These are phyloP conservation scores for Microtus richardsoni DNA, from an alignment of 2,113 vertebrate species.

Conservation along the genomic window DNA sequence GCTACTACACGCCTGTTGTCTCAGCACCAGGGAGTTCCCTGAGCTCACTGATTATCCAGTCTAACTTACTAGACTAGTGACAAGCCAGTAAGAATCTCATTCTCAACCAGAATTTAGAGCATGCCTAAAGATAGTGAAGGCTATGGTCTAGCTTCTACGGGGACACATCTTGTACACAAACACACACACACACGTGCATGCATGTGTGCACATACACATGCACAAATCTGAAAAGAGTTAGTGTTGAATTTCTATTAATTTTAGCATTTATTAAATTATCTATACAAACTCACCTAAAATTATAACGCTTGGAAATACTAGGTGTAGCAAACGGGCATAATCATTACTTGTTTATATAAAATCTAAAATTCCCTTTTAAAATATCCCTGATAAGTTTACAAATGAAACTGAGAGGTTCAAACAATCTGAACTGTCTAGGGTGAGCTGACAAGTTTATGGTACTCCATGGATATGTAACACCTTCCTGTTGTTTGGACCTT, in stretches of 20 bases:
- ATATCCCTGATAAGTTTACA: not conserved
- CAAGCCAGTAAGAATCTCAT: not conserved
- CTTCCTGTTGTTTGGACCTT: not conserved
- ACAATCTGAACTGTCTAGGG: not conserved
- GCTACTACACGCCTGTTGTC: not conserved
- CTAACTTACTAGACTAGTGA: not conserved
- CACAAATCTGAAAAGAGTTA: not conserved
- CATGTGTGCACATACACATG: not conserved
- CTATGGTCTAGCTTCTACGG: not conserved
- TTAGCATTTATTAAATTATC: not conserved
- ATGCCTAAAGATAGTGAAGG: too few relatives aligned
- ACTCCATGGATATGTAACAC: not conserved
- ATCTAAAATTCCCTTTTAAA: constrained; percentile 9
- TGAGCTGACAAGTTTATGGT: not conserved
- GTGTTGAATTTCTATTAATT: not conserved
- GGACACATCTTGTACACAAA: not conserved
- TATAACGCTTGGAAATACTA: not conserved
- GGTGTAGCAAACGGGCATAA: not conserved
- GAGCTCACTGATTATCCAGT: not conserved
- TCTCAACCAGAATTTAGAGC: not conserved
- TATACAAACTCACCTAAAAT: not conserved
- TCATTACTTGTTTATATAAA: constrained; percentile 24
- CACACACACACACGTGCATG: not conserved
- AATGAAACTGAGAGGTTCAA: not conserved
- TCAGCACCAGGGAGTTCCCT: not conserved